phyloP scores from a whole-genome alignment of 1,140 invertebrate species.

The Spodoptera frugiperda region DNA sequence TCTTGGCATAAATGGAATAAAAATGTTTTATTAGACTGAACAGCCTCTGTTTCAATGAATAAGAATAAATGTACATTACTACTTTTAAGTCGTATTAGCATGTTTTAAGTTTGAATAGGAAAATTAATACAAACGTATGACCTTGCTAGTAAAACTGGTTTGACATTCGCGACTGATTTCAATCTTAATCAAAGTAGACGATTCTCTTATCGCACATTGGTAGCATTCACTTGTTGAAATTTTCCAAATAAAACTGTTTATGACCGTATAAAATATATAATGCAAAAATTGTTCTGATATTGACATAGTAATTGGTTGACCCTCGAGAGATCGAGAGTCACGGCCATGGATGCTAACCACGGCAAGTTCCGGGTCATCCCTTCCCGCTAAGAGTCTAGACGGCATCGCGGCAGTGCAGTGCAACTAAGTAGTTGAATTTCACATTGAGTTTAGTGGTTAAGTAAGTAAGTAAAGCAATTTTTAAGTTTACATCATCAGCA shows the following conservation, averaged over 20 bases:
- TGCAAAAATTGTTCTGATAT: constrained; percentile 12
- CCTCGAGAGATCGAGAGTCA: constrained; percentile 55
- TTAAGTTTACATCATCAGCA: constrained; percentile 84
- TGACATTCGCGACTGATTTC: constrained; percentile 74
- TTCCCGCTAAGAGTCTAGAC: constrained; percentile 63
- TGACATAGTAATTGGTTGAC: constrained; percentile 41
- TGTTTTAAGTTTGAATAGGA: constrained; percentile 30
- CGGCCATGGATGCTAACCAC: constrained; percentile 60
- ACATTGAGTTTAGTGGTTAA: constrained; percentile 78
- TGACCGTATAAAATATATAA: constrained; percentile 1
- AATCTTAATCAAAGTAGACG: constrained; percentile 51
- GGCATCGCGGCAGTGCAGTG: constrained; percentile 53
- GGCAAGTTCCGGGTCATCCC: constrained; percentile 76
- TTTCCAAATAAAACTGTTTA: constrained; percentile 11
- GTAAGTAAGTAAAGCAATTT: constrained; percentile 85
- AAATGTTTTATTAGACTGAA: background rate
- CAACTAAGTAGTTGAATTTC: constrained; percentile 74
- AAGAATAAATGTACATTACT: background rate
- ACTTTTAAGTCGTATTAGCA: constrained; percentile 5
- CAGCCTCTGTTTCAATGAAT: background rate
- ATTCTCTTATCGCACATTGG: constrained; percentile 40
- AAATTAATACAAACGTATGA: constrained; percentile 58
- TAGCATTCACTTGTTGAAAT: constrained; percentile 22
- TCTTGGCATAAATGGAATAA: constrained; percentile 8
- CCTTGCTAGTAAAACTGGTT: constrained; percentile 79